phyloP scores from a whole-genome alignment of 2,888 invertebrate genomes.

The Agonopterix heracliana region DNA sequence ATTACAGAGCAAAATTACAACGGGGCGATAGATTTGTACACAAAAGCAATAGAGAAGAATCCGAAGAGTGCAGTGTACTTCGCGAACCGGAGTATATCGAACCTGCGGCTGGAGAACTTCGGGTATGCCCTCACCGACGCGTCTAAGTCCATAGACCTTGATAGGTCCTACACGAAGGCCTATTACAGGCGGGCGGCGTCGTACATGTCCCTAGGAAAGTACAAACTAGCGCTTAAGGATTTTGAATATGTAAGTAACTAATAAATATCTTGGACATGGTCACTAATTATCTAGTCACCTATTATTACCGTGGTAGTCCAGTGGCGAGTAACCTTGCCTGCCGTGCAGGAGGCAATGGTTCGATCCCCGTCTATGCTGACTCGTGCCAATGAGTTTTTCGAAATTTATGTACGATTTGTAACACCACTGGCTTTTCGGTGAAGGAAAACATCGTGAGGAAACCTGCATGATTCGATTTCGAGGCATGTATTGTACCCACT shows the following conservation, averaged over 20 bases:
- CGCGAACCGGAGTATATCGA: conserved; percentile 97
- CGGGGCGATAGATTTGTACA: conserved; percentile 91
- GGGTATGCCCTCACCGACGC: conserved; percentile 97
- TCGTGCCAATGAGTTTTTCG: too few species aligned
- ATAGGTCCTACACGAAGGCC: conserved; percentile 94
- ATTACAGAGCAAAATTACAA: conserved; percentile 91
- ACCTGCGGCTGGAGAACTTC: conserved; percentile 95
- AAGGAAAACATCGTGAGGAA: too few species aligned
- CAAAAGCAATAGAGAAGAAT: conserved; percentile 91
- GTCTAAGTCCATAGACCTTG: conserved; percentile 91
- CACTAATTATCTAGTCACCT: too few species aligned
- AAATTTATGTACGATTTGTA: too few species aligned
- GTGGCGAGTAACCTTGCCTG: too few species aligned
- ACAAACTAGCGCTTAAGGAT: conserved; percentile 96
- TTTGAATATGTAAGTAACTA: conserved; percentile 91
- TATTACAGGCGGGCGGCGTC: conserved; percentile 98
- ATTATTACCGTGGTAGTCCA: too few species aligned
- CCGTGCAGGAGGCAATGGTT: too few species aligned
- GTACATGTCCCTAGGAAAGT: conserved; percentile 98
- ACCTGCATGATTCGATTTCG: neutral
- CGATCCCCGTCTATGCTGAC: too few species aligned
- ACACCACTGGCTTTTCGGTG: too few species aligned
- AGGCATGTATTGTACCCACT: too few species aligned
- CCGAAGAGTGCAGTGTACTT: conserved; percentile 91
- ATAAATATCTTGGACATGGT: too few species aligned